A percentile compares a stretch with the other conserved stretches of the same genome.
phyloP scores from a whole-genome alignment of 2,797 vertebrate species.

The Poeciliopsis infans region DNA sequence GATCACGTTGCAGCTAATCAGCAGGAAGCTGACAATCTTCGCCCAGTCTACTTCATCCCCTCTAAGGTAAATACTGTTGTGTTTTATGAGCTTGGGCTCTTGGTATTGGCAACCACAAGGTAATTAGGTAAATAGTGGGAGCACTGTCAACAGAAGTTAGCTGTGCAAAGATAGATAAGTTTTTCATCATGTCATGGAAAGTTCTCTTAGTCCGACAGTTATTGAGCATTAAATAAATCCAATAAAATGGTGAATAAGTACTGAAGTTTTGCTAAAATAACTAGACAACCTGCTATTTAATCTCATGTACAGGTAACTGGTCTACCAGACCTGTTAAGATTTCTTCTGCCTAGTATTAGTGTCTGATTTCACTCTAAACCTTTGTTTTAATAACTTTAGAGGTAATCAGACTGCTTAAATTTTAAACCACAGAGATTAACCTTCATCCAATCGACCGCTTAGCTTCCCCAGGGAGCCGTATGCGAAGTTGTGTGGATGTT shows the following conservation, averaged over 20 bases:
- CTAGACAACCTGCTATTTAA: neutral
- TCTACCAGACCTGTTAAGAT: slow-evolving; percentile 8
- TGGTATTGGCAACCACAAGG: slow-evolving; percentile 7
- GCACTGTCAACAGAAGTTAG: slow-evolving; percentile 17
- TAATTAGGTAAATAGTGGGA: slow-evolving; percentile 18
- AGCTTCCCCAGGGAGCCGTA: slow-evolving; percentile 13
- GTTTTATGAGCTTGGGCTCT: slow-evolving; percentile 34
- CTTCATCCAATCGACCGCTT: slow-evolving; percentile 20
- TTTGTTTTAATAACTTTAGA: slow-evolving; percentile 8
- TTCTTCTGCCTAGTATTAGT: neutral
- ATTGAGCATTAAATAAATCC: slow-evolving; percentile 21
- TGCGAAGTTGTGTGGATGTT: slow-evolving; percentile 21
- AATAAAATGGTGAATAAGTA: neutral
- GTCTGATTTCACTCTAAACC: slow-evolving; percentile 10
- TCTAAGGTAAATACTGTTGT: slow-evolving; percentile 49
- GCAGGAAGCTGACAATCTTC: slow-evolving; percentile 39
- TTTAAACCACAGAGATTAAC: slow-evolving; percentile 24
- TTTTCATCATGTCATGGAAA: slow-evolving; percentile 20
- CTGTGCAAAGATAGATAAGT: slow-evolving; percentile 17
- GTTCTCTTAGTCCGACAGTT: slow-evolving; percentile 29
- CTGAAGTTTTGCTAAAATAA: neutral
- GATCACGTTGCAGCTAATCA: slow-evolving; percentile 46
- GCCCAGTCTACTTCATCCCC: slow-evolving; percentile 29
- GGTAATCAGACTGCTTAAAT: slow-evolving; percentile 39
- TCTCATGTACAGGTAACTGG: slow-evolving; percentile 6